Conservation (phyloP, 2,113 vertebrate genomes). For the Nothobranchius kuhntae region DNA sequence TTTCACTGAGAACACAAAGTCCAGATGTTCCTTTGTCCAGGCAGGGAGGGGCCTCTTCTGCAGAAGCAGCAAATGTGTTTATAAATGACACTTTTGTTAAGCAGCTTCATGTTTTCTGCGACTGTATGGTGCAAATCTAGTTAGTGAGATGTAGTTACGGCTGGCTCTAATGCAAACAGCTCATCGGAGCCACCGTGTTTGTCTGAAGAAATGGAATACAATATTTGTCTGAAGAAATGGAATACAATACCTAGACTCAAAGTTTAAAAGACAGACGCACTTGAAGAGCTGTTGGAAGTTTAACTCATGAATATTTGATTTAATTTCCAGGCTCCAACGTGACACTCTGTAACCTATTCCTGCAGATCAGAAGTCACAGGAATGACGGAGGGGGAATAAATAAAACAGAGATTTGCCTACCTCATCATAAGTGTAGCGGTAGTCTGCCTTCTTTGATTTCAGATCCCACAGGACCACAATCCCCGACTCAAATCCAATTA, state of each 20-base stretch:
- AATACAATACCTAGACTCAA: not conserved
- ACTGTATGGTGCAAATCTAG: not conserved
- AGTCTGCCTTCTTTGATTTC: slow-evolving; percentile 98
- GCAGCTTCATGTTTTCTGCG: not conserved
- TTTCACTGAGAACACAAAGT: no score
- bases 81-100: not conserved
- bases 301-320: slow-evolving; percentile 58
- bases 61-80: not conserved
- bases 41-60: not conserved
- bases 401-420: slow-evolving; percentile 75
- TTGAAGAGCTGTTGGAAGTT: slow-evolving; percentile 5
- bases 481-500: slow-evolving; percentile 98
- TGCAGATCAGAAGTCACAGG: slow-evolving; percentile 25
- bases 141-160: not conserved
- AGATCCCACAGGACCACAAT: slow-evolving; percentile 97
- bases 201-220: not conserved
- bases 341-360: not conserved
- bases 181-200: not conserved
- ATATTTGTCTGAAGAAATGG: not conserved
- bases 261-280: not conserved
- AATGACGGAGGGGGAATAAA: slow-evolving; percentile 30
- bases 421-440: slow-evolving; percentile 98
- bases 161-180: no score
- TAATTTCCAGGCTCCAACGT: slow-evolving; percentile 34
- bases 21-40: not conserved